These are phyloP conservation scores for Callaeas wilsoni DNA, from an alignment of 2,113 vertebrate species.

Conservation along the genomic window DNA sequence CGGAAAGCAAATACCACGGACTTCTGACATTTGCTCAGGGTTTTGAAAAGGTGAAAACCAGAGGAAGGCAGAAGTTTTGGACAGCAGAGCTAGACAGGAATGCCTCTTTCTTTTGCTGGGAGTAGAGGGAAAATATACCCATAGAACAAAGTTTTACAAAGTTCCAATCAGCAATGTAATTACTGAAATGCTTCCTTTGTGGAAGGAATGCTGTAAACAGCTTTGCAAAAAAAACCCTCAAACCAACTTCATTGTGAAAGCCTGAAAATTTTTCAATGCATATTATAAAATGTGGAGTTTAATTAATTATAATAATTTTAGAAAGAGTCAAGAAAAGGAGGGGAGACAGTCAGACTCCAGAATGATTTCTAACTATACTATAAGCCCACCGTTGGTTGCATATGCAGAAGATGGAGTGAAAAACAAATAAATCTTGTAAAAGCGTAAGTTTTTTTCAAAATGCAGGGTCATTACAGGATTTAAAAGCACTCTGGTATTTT, in stretches of 20 bases:
- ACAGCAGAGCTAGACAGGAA: background rate
- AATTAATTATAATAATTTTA: background rate
- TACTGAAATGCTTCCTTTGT: background rate
- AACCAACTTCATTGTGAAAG: background rate
- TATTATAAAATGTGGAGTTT: background rate
- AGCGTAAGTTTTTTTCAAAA: background rate
- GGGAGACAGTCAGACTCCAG: background rate
- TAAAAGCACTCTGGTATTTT: background rate
- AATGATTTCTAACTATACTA: background rate
- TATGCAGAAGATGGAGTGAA: background rate
- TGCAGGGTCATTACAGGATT: background rate
- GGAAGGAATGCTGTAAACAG: background rate
- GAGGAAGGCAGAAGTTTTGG: background rate
- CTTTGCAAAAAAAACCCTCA: background rate
- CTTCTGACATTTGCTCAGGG: background rate
- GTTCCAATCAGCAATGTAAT: background rate
- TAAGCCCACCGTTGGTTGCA: background rate
- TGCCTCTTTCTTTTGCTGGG: background rate
- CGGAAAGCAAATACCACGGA: background rate
- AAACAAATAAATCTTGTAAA: background rate
- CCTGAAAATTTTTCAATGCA: background rate
- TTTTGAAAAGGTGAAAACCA: background rate
- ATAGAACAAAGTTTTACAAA: background rate
- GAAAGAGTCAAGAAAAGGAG: background rate
- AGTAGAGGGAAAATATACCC: background rate